Conservation (phyloP, 2,888 invertebrate species). For the Helobdella robusta region DNA sequence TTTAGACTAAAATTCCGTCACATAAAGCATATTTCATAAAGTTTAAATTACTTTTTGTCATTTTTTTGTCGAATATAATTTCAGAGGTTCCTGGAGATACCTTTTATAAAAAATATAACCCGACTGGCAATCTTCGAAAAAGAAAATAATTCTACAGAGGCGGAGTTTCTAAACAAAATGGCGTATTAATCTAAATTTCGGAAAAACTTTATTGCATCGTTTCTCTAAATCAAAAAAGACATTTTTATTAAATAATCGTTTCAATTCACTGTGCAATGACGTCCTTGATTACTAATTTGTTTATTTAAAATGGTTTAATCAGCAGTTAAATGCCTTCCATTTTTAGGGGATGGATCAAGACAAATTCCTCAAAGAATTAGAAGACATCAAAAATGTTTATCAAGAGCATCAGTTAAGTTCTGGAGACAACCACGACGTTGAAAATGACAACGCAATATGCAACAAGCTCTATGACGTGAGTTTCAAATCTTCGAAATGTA, state of each 20-base stretch:
- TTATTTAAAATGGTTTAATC: background rate
- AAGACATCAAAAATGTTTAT: conserved; percentile 23
- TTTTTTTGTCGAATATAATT: too few species aligned
- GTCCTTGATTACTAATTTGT: too few species aligned
- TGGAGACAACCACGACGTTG: background rate
- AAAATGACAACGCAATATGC: conserved; percentile 15
- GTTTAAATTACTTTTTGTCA: too few species aligned
- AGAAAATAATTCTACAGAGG: conserved; percentile 14
- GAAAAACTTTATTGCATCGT: too few species aligned
- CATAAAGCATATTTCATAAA: too few species aligned
- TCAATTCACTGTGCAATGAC: too few species aligned
- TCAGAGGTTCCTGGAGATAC: background rate
- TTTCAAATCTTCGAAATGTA: too few species aligned
- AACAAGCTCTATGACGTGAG: conserved; percentile 26
- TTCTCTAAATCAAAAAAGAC: too few species aligned
- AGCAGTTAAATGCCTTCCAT: background rate
- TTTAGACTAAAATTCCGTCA: too few species aligned
- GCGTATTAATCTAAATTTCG: conserved; percentile 15
- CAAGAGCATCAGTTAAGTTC: background rate
- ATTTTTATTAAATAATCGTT: too few species aligned
- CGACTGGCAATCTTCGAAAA: background rate
- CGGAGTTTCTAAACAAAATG: conserved; percentile 8
- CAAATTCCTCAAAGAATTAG: conserved; percentile 25
- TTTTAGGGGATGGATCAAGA: conserved; percentile 23
- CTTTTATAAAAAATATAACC: background rate